phyloP scores from a whole-genome alignment of 2,113 vertebrate species.

The Pongo pygmaeus region DNA sequence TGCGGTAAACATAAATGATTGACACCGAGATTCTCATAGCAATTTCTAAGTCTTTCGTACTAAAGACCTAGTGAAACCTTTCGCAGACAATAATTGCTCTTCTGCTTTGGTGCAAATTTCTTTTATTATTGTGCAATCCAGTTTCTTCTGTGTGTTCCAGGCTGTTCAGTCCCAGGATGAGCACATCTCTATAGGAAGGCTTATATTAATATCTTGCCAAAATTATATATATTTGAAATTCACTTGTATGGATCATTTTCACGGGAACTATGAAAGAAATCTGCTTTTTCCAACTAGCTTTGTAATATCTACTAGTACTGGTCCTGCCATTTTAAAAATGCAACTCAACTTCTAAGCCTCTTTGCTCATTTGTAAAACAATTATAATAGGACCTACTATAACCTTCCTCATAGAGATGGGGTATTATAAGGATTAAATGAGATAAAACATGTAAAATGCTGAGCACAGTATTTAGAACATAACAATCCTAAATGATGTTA shows the following conservation, averaged over 20 bases:
- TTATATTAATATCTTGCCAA: neutral
- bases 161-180: neutral
- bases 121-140: neutral
- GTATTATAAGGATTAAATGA: neutral
- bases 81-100: too few relatives aligned
- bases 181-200: neutral
- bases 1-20: neutral
- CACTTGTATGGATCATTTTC: neutral
- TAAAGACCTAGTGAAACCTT: neutral
- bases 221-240: neutral
- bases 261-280: neutral
- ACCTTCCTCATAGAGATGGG: neutral
- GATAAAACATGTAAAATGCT: neutral
- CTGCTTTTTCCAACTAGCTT: neutral
- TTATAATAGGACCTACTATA: neutral
- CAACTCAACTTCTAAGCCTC: neutral
- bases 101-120: neutral
- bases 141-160: neutral
- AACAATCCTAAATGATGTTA: too few relatives aligned
- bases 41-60: neutral
- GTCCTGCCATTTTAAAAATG: neutral
- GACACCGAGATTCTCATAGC: neutral
- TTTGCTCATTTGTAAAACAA: neutral
- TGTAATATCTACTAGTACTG: neutral
- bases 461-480: neutral